A percentile compares a stretch with the other conserved stretches of the same genome.
Evolutionary conservation across 2,888 invertebrate species (phyloP).

Genomic region (Xylota segnis): DNA sequence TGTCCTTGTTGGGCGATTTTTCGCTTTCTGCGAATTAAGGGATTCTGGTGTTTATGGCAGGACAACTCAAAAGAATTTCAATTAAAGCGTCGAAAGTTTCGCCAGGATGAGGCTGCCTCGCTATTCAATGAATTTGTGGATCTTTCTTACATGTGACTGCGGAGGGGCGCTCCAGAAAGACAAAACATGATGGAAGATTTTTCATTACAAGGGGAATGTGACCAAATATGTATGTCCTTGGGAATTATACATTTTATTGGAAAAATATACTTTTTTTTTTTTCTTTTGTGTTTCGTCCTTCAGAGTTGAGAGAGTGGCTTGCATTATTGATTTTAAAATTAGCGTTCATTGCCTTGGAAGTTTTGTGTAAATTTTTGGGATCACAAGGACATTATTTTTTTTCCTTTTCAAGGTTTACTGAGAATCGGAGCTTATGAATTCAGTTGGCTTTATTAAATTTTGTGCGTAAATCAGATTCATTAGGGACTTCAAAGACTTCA

Average conservation of each 20-base stretch:
- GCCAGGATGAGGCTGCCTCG: not conserved
- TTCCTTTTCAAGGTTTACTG: not conserved
- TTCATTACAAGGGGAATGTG: slow-evolving; percentile 1
- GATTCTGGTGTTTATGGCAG: slow-evolving; percentile 30
- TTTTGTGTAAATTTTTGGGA: not conserved
- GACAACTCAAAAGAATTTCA: slow-evolving; percentile 42
- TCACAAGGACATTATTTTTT: too few species aligned
- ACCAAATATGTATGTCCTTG: slow-evolving; percentile 4
- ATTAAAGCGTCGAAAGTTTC: slow-evolving; percentile 28
- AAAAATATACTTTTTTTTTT: not conserved
- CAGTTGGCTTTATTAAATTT: not conserved
- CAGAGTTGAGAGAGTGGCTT: not conserved
- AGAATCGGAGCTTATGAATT: not conserved
- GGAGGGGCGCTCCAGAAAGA: not conserved
- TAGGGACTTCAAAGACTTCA: not conserved
- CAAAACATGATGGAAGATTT: not conserved
- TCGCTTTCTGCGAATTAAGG: slow-evolving; percentile 33
- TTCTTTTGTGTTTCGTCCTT: not conserved
- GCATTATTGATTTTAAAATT: not conserved
- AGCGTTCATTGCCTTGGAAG: not conserved
- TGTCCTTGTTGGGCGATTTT: slow-evolving; percentile 27
- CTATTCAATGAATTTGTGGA: slow-evolving; percentile 21
- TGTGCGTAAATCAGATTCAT: not conserved
- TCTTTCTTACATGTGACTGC: not conserved
- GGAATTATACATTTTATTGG: slow-evolving; percentile 6